These are phyloP conservation scores for Glaucomys volans DNA, from an alignment of 2,113 vertebrate genomes.

Conservation along the genomic window DNA sequence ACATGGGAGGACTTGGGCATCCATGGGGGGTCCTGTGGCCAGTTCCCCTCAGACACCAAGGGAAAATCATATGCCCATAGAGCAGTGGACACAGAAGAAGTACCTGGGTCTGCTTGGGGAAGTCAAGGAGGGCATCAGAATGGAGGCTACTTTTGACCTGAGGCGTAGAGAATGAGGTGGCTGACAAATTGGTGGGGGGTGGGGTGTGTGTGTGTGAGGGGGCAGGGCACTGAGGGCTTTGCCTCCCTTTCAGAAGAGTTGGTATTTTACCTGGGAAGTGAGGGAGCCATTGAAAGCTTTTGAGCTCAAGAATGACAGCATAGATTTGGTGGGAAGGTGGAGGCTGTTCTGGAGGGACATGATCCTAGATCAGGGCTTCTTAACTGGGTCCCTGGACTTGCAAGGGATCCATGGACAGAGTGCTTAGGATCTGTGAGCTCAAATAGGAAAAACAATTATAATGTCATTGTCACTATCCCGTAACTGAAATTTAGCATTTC, in stretches of 20 bases:
- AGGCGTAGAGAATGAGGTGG: background rate
- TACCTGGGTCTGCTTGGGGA: background rate
- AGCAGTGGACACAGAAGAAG: background rate
- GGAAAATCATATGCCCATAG: background rate
- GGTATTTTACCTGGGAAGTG: background rate
- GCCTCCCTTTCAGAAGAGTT: background rate
- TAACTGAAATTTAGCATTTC: background rate
- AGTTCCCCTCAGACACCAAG: background rate
- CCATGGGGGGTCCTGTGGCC: too few relatives aligned
- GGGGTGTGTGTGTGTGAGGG: too few relatives aligned
- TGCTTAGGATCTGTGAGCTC: background rate
- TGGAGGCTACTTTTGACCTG: background rate
- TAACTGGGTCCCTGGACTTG: background rate
- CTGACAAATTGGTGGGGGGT: accelerated
- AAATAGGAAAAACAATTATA: background rate
- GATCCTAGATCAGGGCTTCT: background rate
- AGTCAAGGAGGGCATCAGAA: background rate
- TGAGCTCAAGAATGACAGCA: background rate
- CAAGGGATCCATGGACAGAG: background rate
- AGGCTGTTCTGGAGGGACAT: background rate
- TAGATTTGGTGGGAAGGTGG: background rate
- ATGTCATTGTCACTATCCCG: background rate
- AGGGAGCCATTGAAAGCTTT: background rate
- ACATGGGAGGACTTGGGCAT: background rate
- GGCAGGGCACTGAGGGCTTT: background rate